Evolutionary conservation across 2,888 invertebrate species (phyloP).

Genomic region (Scelioninae gen. 2): DNA sequence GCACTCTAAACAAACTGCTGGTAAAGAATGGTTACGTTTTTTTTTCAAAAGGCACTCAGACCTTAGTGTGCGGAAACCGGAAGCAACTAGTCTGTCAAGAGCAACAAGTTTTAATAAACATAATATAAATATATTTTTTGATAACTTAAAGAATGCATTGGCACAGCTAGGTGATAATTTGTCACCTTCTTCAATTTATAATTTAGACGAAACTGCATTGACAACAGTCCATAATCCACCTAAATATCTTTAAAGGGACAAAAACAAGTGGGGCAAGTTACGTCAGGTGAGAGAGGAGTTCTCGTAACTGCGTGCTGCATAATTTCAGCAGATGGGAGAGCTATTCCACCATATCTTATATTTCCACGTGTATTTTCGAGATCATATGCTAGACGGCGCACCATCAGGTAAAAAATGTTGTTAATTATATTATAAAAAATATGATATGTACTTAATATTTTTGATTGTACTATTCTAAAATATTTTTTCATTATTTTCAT

Average conservation of each 20-base stretch:
- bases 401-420: constrained; percentile 65
- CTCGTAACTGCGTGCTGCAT: constrained; percentile 68
- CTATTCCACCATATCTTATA: constrained; percentile 71
- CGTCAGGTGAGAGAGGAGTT: constrained; percentile 71
- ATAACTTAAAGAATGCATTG: constrained; percentile 60
- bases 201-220: constrained; percentile 73
- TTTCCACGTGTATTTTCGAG: constrained; percentile 67
- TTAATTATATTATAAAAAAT: not conserved
- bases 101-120: constrained; percentile 63
- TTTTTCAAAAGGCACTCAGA: constrained; percentile 58
- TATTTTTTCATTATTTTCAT: too few species aligned
- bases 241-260: constrained; percentile 69
- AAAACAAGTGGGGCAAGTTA: constrained; percentile 72
- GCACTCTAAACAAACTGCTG: constrained; percentile 57
- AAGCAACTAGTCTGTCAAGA: constrained; percentile 63
- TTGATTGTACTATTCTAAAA: too few species aligned
- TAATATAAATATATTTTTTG: constrained; percentile 61
- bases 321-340: constrained; percentile 70
- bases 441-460: too few species aligned
- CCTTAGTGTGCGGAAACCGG: constrained; percentile 62
- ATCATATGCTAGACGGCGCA: constrained; percentile 67
- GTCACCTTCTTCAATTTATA: constrained; percentile 67
- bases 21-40: constrained; percentile 60
- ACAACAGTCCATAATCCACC: constrained; percentile 73
- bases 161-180: constrained; percentile 53